Conservation (phyloP, 2,113 vertebrate species). For the Brienomyrus longianalis region DNA sequence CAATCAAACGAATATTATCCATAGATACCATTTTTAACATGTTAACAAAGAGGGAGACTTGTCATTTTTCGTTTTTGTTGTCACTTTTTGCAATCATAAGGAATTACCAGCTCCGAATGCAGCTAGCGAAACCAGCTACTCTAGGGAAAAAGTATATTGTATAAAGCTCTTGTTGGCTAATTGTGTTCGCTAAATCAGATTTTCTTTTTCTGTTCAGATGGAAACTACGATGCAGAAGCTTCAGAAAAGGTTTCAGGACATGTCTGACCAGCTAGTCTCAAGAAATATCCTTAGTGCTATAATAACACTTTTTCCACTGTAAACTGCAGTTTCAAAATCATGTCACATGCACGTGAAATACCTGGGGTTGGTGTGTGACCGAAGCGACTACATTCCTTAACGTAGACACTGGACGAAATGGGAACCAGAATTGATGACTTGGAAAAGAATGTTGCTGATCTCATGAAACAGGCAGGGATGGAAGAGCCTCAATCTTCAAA, state of each 20-base stretch:
- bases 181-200: neutral
- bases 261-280: constrained; percentile 62
- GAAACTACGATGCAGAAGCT: constrained; percentile 67
- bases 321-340: neutral
- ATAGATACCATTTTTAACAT: neutral
- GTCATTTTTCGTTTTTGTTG: neutral
- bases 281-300: constrained; percentile 76
- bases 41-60: neutral
- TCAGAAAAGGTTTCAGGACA: constrained; percentile 64
- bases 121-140: neutral
- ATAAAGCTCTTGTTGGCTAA: neutral
- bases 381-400: constrained; percentile 36
- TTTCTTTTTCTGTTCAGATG: constrained; percentile 53
- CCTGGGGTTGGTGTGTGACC: neutral
- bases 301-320: neutral
- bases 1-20: neutral
- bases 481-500: constrained; percentile 46
- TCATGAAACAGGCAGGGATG: constrained; percentile 76
- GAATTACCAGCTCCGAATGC: neutral
- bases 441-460: constrained; percentile 65
- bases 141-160: neutral
- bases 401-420: constrained; percentile 75
- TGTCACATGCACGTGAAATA: neutral
- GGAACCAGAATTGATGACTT: constrained; percentile 66
- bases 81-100: neutral